Evolutionary conservation across 1,140 invertebrate species (phyloP).

Genomic region (Stenopsyche tienmushanensis): DNA sequence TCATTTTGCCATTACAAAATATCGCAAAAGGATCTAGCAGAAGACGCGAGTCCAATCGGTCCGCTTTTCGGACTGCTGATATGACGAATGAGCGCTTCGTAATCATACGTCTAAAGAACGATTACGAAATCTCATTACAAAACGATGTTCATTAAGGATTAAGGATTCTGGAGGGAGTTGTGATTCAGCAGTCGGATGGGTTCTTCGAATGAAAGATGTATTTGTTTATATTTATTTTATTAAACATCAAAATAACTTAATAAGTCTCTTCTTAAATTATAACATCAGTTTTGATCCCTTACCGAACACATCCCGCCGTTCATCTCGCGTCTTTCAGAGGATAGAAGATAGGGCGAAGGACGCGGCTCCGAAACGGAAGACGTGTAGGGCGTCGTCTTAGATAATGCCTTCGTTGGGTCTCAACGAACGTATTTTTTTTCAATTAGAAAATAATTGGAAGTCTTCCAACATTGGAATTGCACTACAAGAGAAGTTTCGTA

Average conservation of each 20-base stretch:
- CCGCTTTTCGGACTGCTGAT: too few relatives aligned
- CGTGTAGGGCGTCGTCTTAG: not conserved
- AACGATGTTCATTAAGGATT: too few relatives aligned
- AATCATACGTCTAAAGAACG: too few relatives aligned
- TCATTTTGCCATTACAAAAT: too few relatives aligned
- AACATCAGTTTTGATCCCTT: slow-evolving; percentile 24
- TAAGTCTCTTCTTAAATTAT: slow-evolving; percentile 34
- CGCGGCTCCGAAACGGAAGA: not conserved
- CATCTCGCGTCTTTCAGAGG: not conserved
- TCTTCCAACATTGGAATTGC: not conserved
- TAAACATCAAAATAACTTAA: slow-evolving; percentile 40
- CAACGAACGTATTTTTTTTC: slow-evolving; percentile 1
- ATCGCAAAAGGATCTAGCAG: too few relatives aligned
- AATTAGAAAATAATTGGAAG: not conserved
- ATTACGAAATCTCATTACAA: too few relatives aligned
- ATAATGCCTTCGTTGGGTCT: slow-evolving; percentile 2
- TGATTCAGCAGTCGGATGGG: too few relatives aligned
- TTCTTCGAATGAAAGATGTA: too few relatives aligned
- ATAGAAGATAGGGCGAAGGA: not conserved
- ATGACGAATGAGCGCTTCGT: too few relatives aligned
- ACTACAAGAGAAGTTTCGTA: too few relatives aligned
- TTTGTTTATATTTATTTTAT: slow-evolving; percentile 32
- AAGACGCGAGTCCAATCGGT: too few relatives aligned
- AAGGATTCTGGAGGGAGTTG: too few relatives aligned
- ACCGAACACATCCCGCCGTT: not conserved